Conservation (phyloP, 2,113 vertebrate genomes). For the Stercorarius parasiticus region DNA sequence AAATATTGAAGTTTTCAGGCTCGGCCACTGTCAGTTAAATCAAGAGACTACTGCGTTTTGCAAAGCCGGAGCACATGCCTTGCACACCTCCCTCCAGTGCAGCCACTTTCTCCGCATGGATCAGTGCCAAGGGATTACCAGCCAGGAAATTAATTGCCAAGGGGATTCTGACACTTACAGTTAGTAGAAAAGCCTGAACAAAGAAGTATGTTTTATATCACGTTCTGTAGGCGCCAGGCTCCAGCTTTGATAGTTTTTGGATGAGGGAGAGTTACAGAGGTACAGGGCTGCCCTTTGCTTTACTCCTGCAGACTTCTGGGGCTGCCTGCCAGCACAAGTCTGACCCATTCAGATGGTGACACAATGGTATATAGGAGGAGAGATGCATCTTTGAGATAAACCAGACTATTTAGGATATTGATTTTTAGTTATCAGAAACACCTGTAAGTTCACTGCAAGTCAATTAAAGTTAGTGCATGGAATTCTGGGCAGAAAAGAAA, state of each 20-base stretch:
- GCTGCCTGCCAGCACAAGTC: neutral
- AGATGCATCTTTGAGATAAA: neutral
- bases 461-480: neutral
- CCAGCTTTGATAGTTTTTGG: neutral
- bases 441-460: neutral
- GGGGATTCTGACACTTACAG: neutral
- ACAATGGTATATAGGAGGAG: neutral
- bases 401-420: neutral
- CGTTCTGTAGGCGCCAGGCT: neutral
- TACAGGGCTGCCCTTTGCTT: neutral
- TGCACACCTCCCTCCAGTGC: neutral
- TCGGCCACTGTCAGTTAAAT: neutral
- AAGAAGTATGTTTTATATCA: neutral
- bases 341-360: neutral
- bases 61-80: neutral
- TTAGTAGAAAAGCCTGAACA: neutral
- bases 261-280: neutral
- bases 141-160: slow-evolving; percentile 59
- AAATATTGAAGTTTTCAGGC: neutral
- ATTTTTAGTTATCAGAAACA: neutral
- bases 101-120: neutral
- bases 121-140: slow-evolving; percentile 47
- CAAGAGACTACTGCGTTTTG: neutral
- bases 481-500: neutral
- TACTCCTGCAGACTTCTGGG: neutral